phyloP scores from a whole-genome alignment of 2,113 vertebrate species.

The Scartelaos histophorus region DNA sequence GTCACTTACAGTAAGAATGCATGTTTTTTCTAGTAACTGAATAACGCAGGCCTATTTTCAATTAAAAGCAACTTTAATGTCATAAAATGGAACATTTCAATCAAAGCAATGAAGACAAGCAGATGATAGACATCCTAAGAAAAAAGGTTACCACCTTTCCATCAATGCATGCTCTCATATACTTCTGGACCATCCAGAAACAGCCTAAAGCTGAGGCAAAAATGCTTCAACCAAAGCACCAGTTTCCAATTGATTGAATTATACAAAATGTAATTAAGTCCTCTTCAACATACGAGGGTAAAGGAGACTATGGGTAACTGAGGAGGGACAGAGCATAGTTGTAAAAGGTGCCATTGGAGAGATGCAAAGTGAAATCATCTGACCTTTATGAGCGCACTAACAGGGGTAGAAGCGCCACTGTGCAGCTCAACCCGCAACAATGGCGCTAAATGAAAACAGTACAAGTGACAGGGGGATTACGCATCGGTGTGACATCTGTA shows the following conservation, averaged over 20 bases:
- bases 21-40: no score
- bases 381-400: conserved; percentile 34
- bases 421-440: conserved; percentile 32
- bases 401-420: conserved; percentile 23
- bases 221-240: conserved; percentile 5
- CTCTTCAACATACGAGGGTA: conserved; percentile 1
- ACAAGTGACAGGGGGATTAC: neutral
- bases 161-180: conserved; percentile 12
- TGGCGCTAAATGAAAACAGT: neutral
- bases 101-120: no score
- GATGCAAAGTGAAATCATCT: conserved; percentile 19
- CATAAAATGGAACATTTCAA: no score
- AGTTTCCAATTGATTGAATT: conserved; percentile 27
- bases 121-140: no score
- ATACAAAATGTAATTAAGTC: conserved; percentile 41
- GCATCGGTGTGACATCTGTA: neutral
- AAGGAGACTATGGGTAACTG: neutral
- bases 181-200: conserved; percentile 1
- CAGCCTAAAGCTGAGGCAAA: neutral
- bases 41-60: no score
- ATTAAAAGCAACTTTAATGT: no score
- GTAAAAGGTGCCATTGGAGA: neutral
- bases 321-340: neutral
- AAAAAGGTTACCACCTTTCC: no score
- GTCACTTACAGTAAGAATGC: no score